Conservation (phyloP, 2,113 vertebrate species). For the Neolamprologus falcicula region DNA sequence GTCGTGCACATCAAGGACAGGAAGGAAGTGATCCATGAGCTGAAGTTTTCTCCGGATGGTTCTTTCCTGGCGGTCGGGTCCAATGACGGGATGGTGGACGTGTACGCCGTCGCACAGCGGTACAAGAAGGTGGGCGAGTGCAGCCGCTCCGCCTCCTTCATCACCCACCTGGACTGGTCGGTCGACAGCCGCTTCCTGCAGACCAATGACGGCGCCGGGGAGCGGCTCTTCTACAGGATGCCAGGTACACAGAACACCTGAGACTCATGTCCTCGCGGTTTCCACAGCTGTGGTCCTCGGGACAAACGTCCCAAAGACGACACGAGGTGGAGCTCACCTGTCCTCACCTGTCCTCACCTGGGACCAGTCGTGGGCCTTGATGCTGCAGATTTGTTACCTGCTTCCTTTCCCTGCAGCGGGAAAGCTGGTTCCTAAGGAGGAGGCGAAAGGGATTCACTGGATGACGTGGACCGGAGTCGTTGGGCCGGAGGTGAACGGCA, state of each 20-base stretch:
- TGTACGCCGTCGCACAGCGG: conserved; percentile 87
- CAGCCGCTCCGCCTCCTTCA: conserved; percentile 85
- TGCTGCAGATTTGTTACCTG: not conserved
- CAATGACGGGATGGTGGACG: conserved; percentile 87
- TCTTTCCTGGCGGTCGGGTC: conserved; percentile 93
- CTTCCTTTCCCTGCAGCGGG: conserved; percentile 71
- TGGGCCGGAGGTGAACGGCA: conserved; percentile 88
- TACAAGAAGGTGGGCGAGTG: conserved; percentile 98
- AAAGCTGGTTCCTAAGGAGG: conserved; percentile 85
- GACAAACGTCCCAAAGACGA: not conserved
- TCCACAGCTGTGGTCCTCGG: not conserved
- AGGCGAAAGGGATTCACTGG: conserved; percentile 90
- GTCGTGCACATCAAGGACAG: conserved; percentile 96
- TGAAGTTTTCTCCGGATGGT: conserved; percentile 95
- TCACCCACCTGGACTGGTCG: conserved; percentile 97
- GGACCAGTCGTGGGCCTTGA: not conserved
- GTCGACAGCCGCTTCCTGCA: conserved; percentile 92
- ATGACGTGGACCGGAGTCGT: conserved; percentile 91
- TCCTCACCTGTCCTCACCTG: not conserved
- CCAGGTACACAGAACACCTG: conserved; percentile 74
- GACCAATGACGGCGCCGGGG: conserved; percentile 89
- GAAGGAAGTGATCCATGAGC: conserved; percentile 96
- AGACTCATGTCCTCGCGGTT: not conserved
- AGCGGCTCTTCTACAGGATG: conserved; percentile 91
- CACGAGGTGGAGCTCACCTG: not conserved